Conservation (phyloP, 53 echinoderm and acorn worm species). For the Holothuria scabra region DNA sequence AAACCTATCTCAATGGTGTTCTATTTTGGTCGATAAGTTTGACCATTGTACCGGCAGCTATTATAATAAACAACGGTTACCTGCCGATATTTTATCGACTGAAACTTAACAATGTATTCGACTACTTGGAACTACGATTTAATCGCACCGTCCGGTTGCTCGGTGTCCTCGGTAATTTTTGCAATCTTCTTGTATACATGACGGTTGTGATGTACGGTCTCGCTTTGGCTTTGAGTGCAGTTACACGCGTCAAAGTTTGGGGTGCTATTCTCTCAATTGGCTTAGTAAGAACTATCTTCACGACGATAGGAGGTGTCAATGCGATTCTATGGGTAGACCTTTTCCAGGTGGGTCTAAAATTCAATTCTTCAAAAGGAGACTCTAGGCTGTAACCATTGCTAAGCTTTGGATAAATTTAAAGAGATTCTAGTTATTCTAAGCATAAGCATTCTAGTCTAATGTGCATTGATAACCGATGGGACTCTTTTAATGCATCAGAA, state of each 20-base stretch:
- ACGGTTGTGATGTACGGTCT: constrained; percentile 46
- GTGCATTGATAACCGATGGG: no score
- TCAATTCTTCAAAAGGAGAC: no score
- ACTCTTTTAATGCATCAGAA: no score
- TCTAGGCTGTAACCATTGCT: no score
- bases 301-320: constrained; percentile 41
- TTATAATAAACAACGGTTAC: constrained; percentile 42
- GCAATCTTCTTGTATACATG: constrained; percentile 41
- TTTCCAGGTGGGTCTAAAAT: constrained; percentile 5
- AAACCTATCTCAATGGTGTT: constrained; percentile 35
- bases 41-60: constrained; percentile 28
- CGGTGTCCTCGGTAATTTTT: constrained; percentile 30
- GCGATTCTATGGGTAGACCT: constrained; percentile 32
- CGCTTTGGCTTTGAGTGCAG: constrained; percentile 42
- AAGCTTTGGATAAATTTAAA: no score
- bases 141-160: constrained; percentile 37
- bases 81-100: constrained; percentile 45
- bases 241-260: constrained; percentile 36
- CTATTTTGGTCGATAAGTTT: constrained; percentile 37
- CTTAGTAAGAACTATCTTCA: constrained; percentile 49
- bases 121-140: constrained; percentile 36
- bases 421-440: no score
- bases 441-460: no score
- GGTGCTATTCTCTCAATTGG: constrained; percentile 45
- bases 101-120: constrained; percentile 32